Percentiles rank a stretch among this genome's conserved stretches.
Conservation (phyloP, 1,140 invertebrate species). For the Phthorimaea operculella region DNA sequence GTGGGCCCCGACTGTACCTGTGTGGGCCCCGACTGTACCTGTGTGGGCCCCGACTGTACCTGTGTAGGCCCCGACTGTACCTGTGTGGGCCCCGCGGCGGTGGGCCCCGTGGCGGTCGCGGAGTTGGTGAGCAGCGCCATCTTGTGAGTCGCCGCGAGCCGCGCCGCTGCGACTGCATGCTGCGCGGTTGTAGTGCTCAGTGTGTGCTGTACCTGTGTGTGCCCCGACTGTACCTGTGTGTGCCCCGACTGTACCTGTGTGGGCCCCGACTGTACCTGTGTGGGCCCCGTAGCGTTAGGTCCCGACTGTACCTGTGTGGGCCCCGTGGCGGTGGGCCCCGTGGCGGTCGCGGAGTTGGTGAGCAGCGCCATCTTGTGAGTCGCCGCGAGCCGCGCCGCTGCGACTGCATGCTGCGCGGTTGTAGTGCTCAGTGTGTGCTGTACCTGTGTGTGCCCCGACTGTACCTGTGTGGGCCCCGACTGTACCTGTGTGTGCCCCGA, state of each 20-base stretch:
- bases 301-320: conserved; percentile 24
- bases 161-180: conserved; percentile 18
- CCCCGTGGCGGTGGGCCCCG: conserved; percentile 39
- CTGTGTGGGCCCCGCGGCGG: conserved; percentile 36
- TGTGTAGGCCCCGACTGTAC: no score
- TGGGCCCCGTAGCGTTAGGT: not conserved
- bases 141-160: conserved; percentile 38
- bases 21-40: conserved; percentile 36
- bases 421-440: no score
- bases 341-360: conserved; percentile 44
- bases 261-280: not conserved
- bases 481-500: not conserved
- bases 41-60: conserved; percentile 40
- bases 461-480: conserved; percentile 21
- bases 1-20: conserved; percentile 14
- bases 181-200: no score
- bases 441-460: conserved; percentile 36
- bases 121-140: conserved; percentile 59
- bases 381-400: conserved; percentile 42
- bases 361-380: conserved; percentile 48
- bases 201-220: conserved; percentile 15
- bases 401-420: no score
- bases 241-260: conserved; percentile 6
- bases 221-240: conserved; percentile 7
- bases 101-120: conserved; percentile 38